Evolutionary conservation across 2,888 invertebrate genomes (phyloP).

Genomic region (Watsonalla binaria): DNA sequence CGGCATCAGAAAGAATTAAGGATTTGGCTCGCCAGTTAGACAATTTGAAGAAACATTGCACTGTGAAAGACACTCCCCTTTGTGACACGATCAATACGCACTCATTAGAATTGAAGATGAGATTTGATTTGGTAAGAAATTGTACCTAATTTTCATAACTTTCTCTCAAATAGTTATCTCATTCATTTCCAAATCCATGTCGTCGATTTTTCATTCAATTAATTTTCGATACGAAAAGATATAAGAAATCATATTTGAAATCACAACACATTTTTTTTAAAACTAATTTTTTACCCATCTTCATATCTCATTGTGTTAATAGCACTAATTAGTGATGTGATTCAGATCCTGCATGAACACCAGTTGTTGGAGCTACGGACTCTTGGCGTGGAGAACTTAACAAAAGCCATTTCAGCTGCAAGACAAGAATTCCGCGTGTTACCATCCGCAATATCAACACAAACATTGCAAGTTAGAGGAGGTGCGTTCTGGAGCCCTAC

Average conservation of each 20-base stretch:
- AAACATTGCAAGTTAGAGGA: constrained; percentile 78
- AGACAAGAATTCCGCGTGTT: constrained; percentile 79
- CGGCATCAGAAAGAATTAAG: constrained; percentile 78
- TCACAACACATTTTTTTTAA: too few species aligned
- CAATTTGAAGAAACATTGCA: constrained; percentile 81
- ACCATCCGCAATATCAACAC: constrained; percentile 78
- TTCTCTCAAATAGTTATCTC: too few species aligned
- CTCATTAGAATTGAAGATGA: constrained; percentile 82
- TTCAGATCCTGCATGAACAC: constrained; percentile 74
- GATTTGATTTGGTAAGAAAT: constrained; percentile 77
- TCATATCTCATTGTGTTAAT: too few species aligned
- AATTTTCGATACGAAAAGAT: too few species aligned
- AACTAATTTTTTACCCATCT: too few species aligned
- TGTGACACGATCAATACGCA: constrained; percentile 87
- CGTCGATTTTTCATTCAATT: too few species aligned
- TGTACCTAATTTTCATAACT: neutral
- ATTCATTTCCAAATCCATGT: too few species aligned
- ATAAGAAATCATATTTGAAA: too few species aligned
- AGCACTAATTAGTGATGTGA: too few species aligned
- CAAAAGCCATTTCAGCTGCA: constrained; percentile 77
- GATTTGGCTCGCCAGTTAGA: constrained; percentile 80
- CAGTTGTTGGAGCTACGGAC: constrained; percentile 68
- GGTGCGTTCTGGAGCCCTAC: constrained; percentile 57
- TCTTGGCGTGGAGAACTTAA: constrained; percentile 75
- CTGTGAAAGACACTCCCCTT: constrained; percentile 82